phyloP scores from a whole-genome alignment of 2,888 invertebrate species.

The Cephus nigrinus region DNA sequence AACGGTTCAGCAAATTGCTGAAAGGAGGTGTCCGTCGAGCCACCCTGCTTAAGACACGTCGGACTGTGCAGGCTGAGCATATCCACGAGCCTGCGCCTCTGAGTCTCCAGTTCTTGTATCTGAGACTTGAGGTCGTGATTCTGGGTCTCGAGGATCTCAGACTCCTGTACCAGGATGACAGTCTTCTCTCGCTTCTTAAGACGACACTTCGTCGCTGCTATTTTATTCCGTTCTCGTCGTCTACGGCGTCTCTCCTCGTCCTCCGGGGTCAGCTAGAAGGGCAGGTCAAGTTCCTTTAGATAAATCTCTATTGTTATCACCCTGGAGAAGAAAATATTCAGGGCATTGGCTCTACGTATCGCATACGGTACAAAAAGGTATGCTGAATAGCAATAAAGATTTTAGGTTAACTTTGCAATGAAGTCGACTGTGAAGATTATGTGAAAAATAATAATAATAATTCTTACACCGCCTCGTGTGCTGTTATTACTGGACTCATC shows the following conservation, averaged over 20 bases:
- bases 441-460: neutral
- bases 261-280: conserved; percentile 84
- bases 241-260: conserved; percentile 89
- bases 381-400: too few species aligned
- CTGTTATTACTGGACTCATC: conserved; percentile 72
- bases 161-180: conserved; percentile 86
- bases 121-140: conserved; percentile 87
- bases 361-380: too few species aligned
- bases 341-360: too few species aligned
- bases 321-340: too few species aligned
- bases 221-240: conserved; percentile 91
- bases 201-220: conserved; percentile 94
- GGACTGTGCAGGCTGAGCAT: conserved; percentile 82
- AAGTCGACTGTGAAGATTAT: too few species aligned
- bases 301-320: too few species aligned
- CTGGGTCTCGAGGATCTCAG: conserved; percentile 86
- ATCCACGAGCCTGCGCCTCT: conserved; percentile 81
- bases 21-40: conserved; percentile 65
- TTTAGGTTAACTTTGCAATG: too few species aligned
- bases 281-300: too few species aligned
- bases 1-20: conserved; percentile 56
- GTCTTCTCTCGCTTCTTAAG: conserved; percentile 93
- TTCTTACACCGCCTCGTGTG: conserved; percentile 60
- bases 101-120: conserved; percentile 83
- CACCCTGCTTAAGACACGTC: conserved; percentile 73